Conservation (phyloP, 2,888 invertebrate genomes). For the Galerucella calmariensis region DNA sequence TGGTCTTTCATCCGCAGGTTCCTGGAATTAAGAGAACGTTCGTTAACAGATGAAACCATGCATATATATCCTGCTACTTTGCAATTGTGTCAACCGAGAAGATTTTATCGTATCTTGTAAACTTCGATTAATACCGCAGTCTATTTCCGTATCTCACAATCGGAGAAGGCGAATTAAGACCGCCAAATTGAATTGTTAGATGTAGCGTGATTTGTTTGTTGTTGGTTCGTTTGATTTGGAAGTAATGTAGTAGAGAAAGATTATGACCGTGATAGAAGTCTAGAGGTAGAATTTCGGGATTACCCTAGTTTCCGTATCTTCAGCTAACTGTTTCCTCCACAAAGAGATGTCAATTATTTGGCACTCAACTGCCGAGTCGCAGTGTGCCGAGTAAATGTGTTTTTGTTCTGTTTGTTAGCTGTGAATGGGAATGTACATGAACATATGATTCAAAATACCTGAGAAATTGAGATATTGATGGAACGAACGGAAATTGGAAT, state of each 20-base stretch:
- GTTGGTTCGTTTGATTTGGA: slow-evolving; percentile 13
- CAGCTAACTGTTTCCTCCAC: slow-evolving; percentile 11
- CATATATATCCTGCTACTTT: slow-evolving; percentile 36
- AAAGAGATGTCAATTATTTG: slow-evolving; percentile 7
- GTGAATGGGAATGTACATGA: too few relatives aligned
- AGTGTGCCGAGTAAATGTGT: background rate
- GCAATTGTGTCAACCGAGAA: slow-evolving; percentile 34
- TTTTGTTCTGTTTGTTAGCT: background rate
- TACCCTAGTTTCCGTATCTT: slow-evolving; percentile 13
- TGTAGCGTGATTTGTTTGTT: slow-evolving; percentile 37
- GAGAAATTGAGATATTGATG: too few relatives aligned
- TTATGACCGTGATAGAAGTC: slow-evolving; percentile 24
- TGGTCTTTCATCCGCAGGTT: too few relatives aligned
- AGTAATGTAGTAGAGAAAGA: slow-evolving; percentile 12
- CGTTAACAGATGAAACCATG: slow-evolving; percentile 36
- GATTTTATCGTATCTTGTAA: slow-evolving; percentile 38
- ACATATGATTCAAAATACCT: too few relatives aligned
- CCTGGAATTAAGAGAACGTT: slow-evolving; percentile 17
- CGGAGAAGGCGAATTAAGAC: slow-evolving; percentile 39
- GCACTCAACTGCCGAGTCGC: background rate
- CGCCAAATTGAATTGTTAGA: slow-evolving; percentile 37
- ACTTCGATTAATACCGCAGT: slow-evolving; percentile 39
- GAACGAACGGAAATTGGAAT: too few relatives aligned
- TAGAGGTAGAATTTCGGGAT: background rate
- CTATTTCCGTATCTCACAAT: slow-evolving; percentile 36